Conservation (phyloP, 1,140 invertebrate genomes). For the Sitodiplosis mosellana region DNA sequence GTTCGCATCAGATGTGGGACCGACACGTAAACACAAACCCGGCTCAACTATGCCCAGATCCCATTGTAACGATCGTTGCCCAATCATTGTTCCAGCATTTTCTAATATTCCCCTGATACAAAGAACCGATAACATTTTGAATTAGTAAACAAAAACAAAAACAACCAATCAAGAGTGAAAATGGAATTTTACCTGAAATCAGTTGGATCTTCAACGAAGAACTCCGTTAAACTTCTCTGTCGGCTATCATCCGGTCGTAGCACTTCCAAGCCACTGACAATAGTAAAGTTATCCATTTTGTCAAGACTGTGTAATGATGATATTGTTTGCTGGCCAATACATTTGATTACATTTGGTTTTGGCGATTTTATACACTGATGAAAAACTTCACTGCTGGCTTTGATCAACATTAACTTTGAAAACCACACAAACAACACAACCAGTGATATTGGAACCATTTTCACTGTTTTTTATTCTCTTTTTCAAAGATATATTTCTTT, state of each 20-base stretch:
- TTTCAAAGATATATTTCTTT: too few species aligned
- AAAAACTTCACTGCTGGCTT: neutral
- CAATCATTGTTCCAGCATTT: conserved; percentile 46
- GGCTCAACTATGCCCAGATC: conserved; percentile 48
- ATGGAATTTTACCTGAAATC: conserved; percentile 50
- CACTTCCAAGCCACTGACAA: conserved; percentile 37
- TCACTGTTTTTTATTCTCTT: too few species aligned
- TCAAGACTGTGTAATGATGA: conserved; percentile 41
- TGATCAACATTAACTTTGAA: neutral
- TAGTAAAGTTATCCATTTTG: conserved; percentile 39
- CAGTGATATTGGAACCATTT: neutral
- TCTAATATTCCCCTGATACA: conserved; percentile 34
- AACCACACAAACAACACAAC: neutral
- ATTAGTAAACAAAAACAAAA: too few species aligned
- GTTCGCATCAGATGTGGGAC: conserved; percentile 36
- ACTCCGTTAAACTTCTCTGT: conserved; percentile 29
- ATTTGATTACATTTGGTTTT: conserved; percentile 24
- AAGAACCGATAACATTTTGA: neutral
- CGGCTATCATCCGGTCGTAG: conserved; percentile 32
- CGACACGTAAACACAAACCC: conserved; percentile 46
- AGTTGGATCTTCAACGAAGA: conserved; percentile 48
- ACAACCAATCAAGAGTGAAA: too few species aligned
- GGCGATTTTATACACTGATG: neutral
- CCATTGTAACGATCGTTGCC: conserved; percentile 49
- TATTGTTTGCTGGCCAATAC: conserved; percentile 46